These are phyloP conservation scores for Pentalonia nigronervosa DNA, from an alignment of 1,140 invertebrate species.

Conservation along the genomic window DNA sequence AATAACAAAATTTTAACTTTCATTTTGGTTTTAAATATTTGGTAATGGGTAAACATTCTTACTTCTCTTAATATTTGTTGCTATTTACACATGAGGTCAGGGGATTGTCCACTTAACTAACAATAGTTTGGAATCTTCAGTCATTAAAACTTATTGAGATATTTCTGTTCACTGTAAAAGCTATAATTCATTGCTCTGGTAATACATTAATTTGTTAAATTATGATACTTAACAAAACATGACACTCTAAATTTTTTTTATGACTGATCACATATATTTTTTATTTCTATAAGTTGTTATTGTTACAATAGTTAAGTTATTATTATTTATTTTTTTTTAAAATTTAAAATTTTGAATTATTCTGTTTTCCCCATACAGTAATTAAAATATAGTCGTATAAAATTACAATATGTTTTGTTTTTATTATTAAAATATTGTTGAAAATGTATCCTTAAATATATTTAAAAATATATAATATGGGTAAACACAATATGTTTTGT, in stretches of 20 bases:
- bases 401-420: not conserved
- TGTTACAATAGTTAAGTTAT: not conserved
- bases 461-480: not conserved
- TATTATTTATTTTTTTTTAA: not conserved
- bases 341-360: not conserved
- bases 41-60: conserved; percentile 22
- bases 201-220: not conserved
- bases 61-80: not conserved
- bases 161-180: not conserved
- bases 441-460: not conserved
- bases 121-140: not conserved
- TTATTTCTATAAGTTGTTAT: not conserved
- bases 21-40: not conserved
- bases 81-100: not conserved
- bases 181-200: not conserved
- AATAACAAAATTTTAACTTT: not conserved
- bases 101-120: not conserved
- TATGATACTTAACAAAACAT: not conserved
- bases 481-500: not conserved
- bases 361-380: not conserved
- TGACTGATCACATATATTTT: not conserved
- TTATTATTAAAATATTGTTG: not conserved
- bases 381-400: not conserved
- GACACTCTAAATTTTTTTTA: not conserved
- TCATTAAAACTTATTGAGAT: not conserved